Percentiles rank a stretch among this genome's conserved stretches.
Evolutionary conservation across 2,797 vertebrate genomes (phyloP).

Genomic region (Spinibarbus caldwelli): DNA sequence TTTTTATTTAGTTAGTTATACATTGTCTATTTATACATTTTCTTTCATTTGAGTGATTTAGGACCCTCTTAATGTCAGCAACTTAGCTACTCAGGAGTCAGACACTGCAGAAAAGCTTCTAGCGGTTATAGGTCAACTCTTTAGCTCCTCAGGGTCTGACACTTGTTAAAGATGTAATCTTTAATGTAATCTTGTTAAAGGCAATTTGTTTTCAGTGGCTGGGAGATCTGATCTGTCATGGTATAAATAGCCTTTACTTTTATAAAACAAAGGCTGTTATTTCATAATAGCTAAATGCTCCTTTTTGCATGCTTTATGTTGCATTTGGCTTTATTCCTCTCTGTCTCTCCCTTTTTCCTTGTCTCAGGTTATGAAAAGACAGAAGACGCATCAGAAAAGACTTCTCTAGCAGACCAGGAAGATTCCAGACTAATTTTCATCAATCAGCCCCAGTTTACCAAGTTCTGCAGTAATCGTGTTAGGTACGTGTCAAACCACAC

Average conservation of each 20-base stretch:
- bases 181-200: constrained; percentile 10
- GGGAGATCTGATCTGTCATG: not conserved
- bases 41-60: not conserved
- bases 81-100: not conserved
- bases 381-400: constrained; percentile 92
- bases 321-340: not conserved
- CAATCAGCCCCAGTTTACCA: constrained; percentile 93
- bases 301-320: not conserved
- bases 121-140: not conserved
- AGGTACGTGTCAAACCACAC: too few relatives aligned
- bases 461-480: constrained; percentile 97
- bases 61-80: not conserved
- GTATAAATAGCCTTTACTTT: not conserved
- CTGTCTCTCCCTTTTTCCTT: constrained; percentile 23
- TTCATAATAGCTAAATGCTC: not conserved
- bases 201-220: not conserved
- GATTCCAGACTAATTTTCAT: constrained; percentile 93
- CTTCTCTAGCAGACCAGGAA: constrained; percentile 94
- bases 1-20: not conserved
- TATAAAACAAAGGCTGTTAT: not conserved
- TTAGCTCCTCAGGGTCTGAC: not conserved
- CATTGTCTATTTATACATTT: not conserved
- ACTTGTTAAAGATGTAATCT: constrained; percentile 7
- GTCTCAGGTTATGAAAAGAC: constrained; percentile 95
- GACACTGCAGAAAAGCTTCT: not conserved